These are phyloP conservation scores for Reticulitermes speratus DNA, from an alignment of 1,140 invertebrate genomes.

Conservation along the genomic window DNA sequence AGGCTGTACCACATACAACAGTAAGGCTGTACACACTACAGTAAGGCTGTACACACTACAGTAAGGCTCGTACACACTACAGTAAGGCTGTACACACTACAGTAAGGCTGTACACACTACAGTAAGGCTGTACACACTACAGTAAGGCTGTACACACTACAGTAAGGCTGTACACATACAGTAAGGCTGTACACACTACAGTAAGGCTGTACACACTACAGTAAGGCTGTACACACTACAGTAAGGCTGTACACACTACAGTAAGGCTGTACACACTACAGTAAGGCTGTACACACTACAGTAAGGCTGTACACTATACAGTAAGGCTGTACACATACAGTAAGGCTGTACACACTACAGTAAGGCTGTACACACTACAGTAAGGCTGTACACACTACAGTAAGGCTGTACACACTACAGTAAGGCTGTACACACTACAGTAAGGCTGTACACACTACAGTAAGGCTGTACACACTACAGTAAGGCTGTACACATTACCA, in stretches of 20 bases:
- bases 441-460: too few relatives aligned
- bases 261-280: background rate
- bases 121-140: background rate
- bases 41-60: background rate
- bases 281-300: background rate
- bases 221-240: background rate
- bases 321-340: too few relatives aligned
- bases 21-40: too few relatives aligned
- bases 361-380: too few relatives aligned
- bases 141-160: background rate
- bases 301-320: too few relatives aligned
- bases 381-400: background rate
- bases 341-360: background rate
- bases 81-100: background rate
- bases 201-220: background rate
- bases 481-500: too few relatives aligned
- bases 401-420: too few relatives aligned
- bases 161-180: background rate
- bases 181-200: background rate
- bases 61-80: background rate
- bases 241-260: background rate
- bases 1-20: too few relatives aligned
- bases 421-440: background rate
- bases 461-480: background rate
- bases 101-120: background rate